Evolutionary conservation across 2,113 vertebrate genomes (phyloP).

Genomic region (Ia io): DNA sequence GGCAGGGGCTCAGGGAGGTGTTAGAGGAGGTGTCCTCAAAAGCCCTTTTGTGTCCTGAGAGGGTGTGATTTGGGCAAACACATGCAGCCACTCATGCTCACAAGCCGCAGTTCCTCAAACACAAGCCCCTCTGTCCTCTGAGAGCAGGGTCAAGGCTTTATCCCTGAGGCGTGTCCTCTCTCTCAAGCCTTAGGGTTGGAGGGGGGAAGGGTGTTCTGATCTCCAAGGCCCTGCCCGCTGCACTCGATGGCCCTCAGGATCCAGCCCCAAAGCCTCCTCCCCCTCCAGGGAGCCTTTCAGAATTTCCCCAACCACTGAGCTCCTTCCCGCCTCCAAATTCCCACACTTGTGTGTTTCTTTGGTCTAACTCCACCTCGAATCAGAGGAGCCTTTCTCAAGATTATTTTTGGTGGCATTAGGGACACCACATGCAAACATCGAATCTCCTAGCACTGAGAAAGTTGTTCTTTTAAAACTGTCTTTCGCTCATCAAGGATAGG

Average conservation of each 20-base stretch:
- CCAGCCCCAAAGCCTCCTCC: background rate
- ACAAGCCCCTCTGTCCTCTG: constrained; percentile 45
- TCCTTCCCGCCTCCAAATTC: background rate
- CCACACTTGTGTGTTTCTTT: background rate
- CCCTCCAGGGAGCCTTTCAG: background rate
- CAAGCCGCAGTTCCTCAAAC: background rate
- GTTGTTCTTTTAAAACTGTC: background rate
- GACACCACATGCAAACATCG: background rate
- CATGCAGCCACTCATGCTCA: background rate
- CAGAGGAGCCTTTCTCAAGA: background rate
- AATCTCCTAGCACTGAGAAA: background rate
- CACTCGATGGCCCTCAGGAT: background rate
- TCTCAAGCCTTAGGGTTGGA: background rate
- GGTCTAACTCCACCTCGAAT: constrained; percentile 1
- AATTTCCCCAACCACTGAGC: background rate
- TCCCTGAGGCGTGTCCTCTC: background rate
- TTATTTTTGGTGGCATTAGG: background rate
- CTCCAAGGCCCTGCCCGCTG: no score
- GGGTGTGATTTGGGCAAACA: constrained; percentile 33
- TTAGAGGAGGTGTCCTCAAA: background rate
- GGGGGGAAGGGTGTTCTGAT: background rate
- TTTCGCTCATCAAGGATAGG: background rate
- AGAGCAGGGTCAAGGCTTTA: background rate
- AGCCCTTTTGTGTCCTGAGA: constrained; percentile 8
- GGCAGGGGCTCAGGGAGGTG: background rate